A percentile compares a stretch with the other conserved stretches of the same genome.
phyloP scores from a whole-genome alignment of 1,140 invertebrate genomes.

The Melipona quadrifasciata region DNA sequence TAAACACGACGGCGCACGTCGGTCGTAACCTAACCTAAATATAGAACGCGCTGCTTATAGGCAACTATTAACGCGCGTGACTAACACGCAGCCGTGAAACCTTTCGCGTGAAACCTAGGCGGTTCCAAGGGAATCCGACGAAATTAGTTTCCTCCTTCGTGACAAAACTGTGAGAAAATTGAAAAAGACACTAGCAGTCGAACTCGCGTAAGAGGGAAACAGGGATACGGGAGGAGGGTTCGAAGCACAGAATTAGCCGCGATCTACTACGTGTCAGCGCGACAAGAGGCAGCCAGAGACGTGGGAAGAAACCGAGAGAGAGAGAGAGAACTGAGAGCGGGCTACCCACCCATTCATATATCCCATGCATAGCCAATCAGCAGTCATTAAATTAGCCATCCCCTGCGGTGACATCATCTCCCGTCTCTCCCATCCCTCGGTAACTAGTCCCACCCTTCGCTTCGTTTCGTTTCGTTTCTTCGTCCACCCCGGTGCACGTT shows the following conservation, averaged over 20 bases:
- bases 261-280: slow-evolving; percentile 14
- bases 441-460: slow-evolving; percentile 10
- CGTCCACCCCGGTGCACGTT: slow-evolving; percentile 44
- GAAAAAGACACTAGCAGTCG: background rate
- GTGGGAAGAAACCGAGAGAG: slow-evolving; percentile 38
- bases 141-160: background rate
- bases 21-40: slow-evolving; percentile 31
- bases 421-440: slow-evolving; percentile 20
- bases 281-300: slow-evolving; percentile 11
- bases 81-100: background rate
- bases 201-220: background rate
- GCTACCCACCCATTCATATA: slow-evolving; percentile 43
- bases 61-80: slow-evolving; percentile 4
- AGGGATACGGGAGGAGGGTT: background rate
- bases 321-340: background rate
- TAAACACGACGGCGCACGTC: slow-evolving; percentile 21
- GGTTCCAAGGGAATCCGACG: background rate
- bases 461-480: background rate
- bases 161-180: background rate
- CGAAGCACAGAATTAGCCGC: slow-evolving; percentile 21
- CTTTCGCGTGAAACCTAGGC: background rate
- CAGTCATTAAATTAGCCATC: slow-evolving; percentile 74
- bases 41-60: slow-evolving; percentile 28
- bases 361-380: slow-evolving; percentile 72
- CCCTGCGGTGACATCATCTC: slow-evolving; percentile 62